Percentiles rank a stretch among this genome's conserved stretches.
These are phyloP conservation scores for Xestobium rufovillosum DNA, from an alignment of 2,888 invertebrate genomes.

Conservation along the genomic window DNA sequence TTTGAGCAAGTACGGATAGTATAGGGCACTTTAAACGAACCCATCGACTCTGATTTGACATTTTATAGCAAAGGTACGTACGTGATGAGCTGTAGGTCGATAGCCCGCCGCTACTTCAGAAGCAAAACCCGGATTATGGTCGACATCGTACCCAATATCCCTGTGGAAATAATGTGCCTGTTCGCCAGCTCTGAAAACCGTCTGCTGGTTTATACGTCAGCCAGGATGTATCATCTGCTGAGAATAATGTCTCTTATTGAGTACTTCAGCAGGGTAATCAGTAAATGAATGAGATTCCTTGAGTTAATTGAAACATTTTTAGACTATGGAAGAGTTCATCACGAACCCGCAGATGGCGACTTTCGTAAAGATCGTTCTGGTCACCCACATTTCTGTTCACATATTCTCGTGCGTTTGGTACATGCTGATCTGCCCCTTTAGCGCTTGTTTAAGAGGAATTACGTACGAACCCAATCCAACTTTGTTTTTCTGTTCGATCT, in stretches of 20 bases:
- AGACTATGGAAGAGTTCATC: no score
- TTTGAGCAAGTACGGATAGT: conserved; percentile 2
- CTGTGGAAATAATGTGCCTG: not conserved
- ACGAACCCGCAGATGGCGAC: no score
- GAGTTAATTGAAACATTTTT: no score
- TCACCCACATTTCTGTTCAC: no score
- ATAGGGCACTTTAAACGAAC: not conserved
- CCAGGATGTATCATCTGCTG: conserved; percentile 2
- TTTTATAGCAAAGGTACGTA: not conserved
- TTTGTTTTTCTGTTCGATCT: no score
- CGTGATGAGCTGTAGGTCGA: not conserved
- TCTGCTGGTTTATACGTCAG: not conserved
- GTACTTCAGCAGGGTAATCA: not conserved
- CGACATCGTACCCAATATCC: not conserved
- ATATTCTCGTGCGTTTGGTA: no score
- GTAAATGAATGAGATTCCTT: no score
- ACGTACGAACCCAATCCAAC: no score
- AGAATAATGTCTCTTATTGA: not conserved
- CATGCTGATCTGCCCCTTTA: no score
- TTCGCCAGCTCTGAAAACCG: no score
- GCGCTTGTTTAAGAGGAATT: no score
- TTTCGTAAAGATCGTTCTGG: no score
- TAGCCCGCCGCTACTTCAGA: not conserved
- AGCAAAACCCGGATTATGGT: not conserved
- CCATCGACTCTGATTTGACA: not conserved